Conservation (phyloP, 2,113 vertebrate genomes). For the Aspidoscelis tigris region DNA sequence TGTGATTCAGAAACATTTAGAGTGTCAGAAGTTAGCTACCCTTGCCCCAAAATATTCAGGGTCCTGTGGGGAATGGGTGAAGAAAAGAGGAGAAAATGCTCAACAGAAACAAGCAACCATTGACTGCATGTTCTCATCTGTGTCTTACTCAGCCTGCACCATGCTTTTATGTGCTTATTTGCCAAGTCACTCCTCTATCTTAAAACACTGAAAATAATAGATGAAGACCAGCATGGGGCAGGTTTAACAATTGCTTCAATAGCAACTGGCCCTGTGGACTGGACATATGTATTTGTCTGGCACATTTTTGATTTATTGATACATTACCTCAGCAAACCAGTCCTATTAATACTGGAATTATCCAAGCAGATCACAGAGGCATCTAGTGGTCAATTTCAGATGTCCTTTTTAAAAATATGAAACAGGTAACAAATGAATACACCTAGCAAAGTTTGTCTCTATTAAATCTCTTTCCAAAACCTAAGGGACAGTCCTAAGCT, state of each 20-base stretch:
- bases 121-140: background rate
- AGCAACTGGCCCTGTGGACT: background rate
- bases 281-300: background rate
- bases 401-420: background rate
- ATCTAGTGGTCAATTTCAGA: slow-evolving; percentile 6
- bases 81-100: background rate
- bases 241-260: background rate
- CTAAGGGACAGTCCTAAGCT: background rate
- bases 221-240: background rate
- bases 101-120: background rate
- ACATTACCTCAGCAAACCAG: background rate
- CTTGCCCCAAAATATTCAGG: background rate
- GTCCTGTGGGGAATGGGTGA: background rate
- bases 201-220: background rate
- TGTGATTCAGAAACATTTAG: no score
- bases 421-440: background rate
- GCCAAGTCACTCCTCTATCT: background rate
- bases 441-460: background rate
- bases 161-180: background rate
- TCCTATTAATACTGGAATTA: background rate
- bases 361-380: slow-evolving; percentile 20
- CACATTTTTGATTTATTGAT: background rate
- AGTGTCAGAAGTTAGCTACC: no score
- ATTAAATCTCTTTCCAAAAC: background rate
- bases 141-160: background rate